Conservation (phyloP, 2,888 invertebrate species). For the Plutella xylostella region DNA sequence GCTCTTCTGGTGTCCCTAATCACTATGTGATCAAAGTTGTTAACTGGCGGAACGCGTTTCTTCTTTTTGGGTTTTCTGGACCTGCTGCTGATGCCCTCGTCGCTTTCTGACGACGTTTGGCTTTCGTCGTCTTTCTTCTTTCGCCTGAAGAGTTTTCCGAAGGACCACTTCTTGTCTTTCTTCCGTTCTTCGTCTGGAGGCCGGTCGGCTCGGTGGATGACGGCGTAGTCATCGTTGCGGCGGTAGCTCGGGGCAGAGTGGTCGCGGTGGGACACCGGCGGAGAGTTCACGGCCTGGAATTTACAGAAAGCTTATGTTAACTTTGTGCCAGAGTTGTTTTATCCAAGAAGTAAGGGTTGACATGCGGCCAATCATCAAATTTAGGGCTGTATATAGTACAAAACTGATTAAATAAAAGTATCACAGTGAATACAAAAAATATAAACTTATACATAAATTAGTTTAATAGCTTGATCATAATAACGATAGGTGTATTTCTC, state of each 20-base stretch:
- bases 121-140: constrained; percentile 77
- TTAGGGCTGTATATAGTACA: no score
- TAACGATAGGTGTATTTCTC: no score
- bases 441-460: no score
- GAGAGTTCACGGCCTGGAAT: constrained; percentile 66
- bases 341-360: no score
- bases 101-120: constrained; percentile 66
- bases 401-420: no score
- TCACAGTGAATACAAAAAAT: no score
- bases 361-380: no score
- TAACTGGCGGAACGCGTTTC: constrained; percentile 61
- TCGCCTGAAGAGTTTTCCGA: constrained; percentile 82
- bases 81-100: constrained; percentile 51
- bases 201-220: constrained; percentile 44
- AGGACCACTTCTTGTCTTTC: constrained; percentile 83
- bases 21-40: constrained; percentile 77
- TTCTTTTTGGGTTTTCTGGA: constrained; percentile 59
- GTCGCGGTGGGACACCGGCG: constrained; percentile 57
- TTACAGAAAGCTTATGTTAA: no score
- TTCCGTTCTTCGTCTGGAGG: constrained; percentile 53
- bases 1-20: constrained; percentile 63
- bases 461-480: no score
- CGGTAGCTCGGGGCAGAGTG: constrained; percentile 38
- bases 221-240: constrained; percentile 51
- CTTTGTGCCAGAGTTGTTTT: no score